phyloP scores from a whole-genome alignment of 1,140 invertebrate genomes.

The Neodiprion lecontei region DNA sequence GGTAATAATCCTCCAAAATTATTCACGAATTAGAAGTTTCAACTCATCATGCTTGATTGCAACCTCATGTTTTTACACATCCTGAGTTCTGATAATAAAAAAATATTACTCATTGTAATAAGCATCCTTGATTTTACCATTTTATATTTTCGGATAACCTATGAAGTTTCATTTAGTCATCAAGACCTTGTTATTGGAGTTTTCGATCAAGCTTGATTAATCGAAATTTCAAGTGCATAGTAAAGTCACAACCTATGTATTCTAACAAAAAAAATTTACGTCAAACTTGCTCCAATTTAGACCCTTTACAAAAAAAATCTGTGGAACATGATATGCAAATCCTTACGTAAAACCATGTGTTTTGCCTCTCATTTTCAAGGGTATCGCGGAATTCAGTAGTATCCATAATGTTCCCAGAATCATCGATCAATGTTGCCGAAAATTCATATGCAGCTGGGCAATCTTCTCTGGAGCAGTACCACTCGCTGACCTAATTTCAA shows the following conservation, averaged over 20 bases:
- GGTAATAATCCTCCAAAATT: too few relatives aligned
- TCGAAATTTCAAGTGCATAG: too few relatives aligned
- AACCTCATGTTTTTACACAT: too few relatives aligned
- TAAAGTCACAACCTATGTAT: not conserved
- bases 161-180: too few relatives aligned
- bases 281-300: conserved; percentile 4
- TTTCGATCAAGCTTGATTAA: too few relatives aligned
- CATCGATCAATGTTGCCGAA: conserved; percentile 31
- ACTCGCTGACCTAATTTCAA: conserved; percentile 48
- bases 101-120: too few relatives aligned
- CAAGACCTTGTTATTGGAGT: too few relatives aligned
- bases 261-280: conserved; percentile 20
- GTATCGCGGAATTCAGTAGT: conserved; percentile 32
- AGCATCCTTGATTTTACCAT: too few relatives aligned
- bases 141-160: too few relatives aligned
- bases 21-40: too few relatives aligned
- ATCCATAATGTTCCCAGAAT: conserved; percentile 29
- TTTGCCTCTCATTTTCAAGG: conserved; percentile 43
- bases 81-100: too few relatives aligned
- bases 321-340: not conserved
- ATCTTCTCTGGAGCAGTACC: conserved; percentile 51
- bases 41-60: too few relatives aligned
- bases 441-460: conserved; percentile 47
- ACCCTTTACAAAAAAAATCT: not conserved
- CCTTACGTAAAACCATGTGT: conserved; percentile 48